A percentile compares a stretch with the other conserved stretches of the same genome.
These are phyloP conservation scores for Tenthredo notha DNA, from an alignment of 2,888 invertebrate species.

Conservation along the genomic window DNA sequence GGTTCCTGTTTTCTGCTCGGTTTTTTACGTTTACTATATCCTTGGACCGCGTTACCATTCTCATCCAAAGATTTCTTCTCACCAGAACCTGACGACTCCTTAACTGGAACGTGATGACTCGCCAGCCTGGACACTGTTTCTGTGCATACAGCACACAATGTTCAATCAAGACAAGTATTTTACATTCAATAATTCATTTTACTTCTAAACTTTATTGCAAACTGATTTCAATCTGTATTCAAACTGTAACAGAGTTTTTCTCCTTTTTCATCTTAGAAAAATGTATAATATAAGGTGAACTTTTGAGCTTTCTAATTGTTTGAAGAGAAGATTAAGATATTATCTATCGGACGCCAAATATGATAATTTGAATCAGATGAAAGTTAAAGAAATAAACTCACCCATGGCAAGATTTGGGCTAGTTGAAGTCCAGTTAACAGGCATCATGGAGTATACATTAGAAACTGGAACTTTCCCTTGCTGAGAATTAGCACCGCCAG, in stretches of 20 bases:
- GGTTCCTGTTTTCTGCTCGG: constrained; percentile 73
- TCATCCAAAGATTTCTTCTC: constrained; percentile 87
- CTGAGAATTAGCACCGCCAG: constrained; percentile 66
- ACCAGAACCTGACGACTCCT: constrained; percentile 67
- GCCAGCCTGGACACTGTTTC: constrained; percentile 67
- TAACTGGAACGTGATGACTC: constrained; percentile 66
- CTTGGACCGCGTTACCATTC: constrained; percentile 88
- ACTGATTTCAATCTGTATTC: background rate
- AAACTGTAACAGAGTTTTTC: background rate
- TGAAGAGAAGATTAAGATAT: background rate
- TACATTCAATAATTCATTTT: background rate
- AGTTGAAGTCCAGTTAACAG: constrained; percentile 70
- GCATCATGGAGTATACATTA: constrained; percentile 73
- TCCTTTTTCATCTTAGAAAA: background rate
- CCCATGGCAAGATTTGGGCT: constrained; percentile 75
- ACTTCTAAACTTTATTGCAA: background rate
- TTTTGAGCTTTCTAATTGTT: background rate
- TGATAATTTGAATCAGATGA: background rate
- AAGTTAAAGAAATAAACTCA: constrained; percentile 59
- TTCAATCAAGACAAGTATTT: constrained; percentile 41
- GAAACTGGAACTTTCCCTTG: constrained; percentile 69
- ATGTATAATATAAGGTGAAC: background rate
- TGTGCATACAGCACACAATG: constrained; percentile 54
- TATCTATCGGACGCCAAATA: background rate
- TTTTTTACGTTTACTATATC: constrained; percentile 73